Evolutionary conservation across 1,140 invertebrate species (phyloP).

Genomic region (Drosophila prosaltans): DNA sequence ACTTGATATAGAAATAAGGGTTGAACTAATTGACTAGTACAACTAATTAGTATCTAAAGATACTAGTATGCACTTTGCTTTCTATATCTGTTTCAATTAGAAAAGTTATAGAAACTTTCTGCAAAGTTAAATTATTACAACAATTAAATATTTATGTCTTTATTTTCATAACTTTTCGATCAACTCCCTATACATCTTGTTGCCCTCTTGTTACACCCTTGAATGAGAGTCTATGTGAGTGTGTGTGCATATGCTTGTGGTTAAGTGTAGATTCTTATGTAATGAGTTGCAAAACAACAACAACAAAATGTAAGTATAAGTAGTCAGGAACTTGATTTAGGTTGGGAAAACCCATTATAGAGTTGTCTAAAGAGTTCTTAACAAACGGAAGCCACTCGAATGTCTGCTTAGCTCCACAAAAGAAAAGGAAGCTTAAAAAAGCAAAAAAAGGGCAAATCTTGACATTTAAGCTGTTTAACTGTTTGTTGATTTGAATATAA

Average conservation of each 20-base stretch:
- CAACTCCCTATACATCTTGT: neutral
- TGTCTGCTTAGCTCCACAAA: conserved; percentile 25
- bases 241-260: conserved; percentile 7
- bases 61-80: neutral
- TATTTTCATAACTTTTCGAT: neutral
- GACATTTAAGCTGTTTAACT: conserved; percentile 10
- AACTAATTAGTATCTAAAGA: neutral
- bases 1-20: neutral
- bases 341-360: neutral
- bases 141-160: neutral
- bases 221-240: conserved; percentile 15
- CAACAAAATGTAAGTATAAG: conserved; percentile 21
- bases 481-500: neutral
- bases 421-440: conserved; percentile 23
- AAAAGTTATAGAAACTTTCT: no score
- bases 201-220: neutral
- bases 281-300: conserved; percentile 37
- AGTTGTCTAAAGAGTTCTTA: conserved; percentile 47
- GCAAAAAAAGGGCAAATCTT: conserved; percentile 15
- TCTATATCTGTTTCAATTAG: no score
- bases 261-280: conserved; percentile 16
- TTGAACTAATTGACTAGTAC: neutral
- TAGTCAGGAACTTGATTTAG: conserved; percentile 47
- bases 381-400: conserved; percentile 41
- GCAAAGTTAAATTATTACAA: no score